Conservation (phyloP, 2,113 vertebrate species). For the Bombycilla garrulus region DNA sequence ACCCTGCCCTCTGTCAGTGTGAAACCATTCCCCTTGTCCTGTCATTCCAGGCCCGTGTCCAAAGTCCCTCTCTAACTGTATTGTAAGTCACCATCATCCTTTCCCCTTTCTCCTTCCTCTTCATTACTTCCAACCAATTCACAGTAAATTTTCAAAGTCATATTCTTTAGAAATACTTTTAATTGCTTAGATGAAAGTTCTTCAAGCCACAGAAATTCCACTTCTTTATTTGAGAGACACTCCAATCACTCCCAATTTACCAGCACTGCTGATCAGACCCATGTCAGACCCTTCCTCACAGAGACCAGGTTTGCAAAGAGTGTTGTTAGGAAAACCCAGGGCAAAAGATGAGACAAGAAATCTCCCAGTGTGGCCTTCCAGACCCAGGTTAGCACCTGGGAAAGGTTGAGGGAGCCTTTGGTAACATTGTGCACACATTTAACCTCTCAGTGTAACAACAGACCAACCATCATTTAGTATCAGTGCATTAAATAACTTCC, state of each 20-base stretch:
- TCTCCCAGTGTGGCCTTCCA: not conserved
- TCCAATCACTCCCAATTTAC: not conserved
- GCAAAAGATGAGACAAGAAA: not conserved
- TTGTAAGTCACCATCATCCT: not conserved
- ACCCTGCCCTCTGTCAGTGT: not conserved
- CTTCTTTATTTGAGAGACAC: not conserved
- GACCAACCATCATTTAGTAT: not conserved
- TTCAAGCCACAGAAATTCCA: not conserved
- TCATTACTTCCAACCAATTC: not conserved
- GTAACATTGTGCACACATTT: not conserved
- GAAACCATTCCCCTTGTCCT: not conserved
- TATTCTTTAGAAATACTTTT: not conserved
- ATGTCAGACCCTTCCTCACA: not conserved
- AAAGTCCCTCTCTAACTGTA: not conserved
- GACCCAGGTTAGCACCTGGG: not conserved
- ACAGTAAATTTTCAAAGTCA: not conserved
- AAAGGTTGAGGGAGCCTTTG: not conserved
- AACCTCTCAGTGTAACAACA: not conserved
- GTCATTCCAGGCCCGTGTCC: not conserved
- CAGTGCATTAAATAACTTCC: not conserved
- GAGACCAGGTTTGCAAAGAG: not conserved
- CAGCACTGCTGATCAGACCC: not conserved
- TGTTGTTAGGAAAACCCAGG: not conserved
- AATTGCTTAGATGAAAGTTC: not conserved
- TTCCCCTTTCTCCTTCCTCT: not conserved